Evolutionary conservation across 2,113 vertebrate genomes (phyloP).

Genomic region (Rallus limicola): DNA sequence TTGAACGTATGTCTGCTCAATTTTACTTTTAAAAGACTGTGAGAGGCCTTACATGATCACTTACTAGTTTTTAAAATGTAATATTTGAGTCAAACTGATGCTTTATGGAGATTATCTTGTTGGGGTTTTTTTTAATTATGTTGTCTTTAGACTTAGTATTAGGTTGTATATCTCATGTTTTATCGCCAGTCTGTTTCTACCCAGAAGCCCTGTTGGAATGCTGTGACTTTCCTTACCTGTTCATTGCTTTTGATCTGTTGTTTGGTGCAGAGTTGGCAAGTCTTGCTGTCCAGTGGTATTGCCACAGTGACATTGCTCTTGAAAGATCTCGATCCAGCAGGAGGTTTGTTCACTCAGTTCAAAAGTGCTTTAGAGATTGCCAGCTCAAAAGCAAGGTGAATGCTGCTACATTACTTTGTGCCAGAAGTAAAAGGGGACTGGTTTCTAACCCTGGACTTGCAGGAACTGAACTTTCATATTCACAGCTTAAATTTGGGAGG

Average conservation of each 20-base stretch:
- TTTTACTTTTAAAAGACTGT: not conserved
- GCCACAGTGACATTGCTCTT: not conserved
- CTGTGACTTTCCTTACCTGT: not conserved
- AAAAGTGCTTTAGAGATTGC: not conserved
- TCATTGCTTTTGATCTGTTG: not conserved
- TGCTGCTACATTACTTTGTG: not conserved
- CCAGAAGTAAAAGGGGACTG: not conserved
- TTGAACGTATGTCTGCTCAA: not conserved
- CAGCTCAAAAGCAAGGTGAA: not conserved
- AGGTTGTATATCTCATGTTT: not conserved
- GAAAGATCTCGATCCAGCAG: not conserved
- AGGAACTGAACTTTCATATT: not conserved
- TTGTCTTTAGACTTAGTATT: not conserved
- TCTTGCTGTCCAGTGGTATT: not conserved
- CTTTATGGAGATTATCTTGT: not conserved
- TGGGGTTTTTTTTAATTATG: not conserved
- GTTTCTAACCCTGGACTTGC: not conserved
- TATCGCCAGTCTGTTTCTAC: not conserved
- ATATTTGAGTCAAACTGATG: not conserved
- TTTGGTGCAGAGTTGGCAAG: not conserved
- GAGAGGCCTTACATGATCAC: not conserved
- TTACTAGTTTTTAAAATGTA: not conserved
- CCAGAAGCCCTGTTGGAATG: not conserved
- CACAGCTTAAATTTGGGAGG: not conserved
- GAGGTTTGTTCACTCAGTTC: not conserved